Percentiles rank a stretch among this genome's conserved stretches.
Evolutionary conservation across 2,113 vertebrate species (phyloP).

Genomic region (Gadus macrocephalus): DNA sequence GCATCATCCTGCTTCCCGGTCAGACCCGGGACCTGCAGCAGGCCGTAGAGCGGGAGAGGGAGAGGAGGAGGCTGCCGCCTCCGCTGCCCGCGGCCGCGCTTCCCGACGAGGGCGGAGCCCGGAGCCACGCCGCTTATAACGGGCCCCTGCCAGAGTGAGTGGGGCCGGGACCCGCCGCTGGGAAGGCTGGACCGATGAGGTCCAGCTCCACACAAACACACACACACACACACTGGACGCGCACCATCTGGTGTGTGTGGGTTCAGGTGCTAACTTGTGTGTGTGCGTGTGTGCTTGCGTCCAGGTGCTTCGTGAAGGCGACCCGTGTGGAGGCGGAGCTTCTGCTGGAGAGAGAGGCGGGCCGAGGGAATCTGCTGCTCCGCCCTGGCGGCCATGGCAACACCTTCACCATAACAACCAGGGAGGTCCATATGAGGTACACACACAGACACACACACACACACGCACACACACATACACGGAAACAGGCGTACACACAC

Average conservation of each 20-base stretch:
- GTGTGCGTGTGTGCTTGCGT: no score
- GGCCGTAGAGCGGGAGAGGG: conserved; percentile 63
- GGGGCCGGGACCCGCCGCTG: neutral
- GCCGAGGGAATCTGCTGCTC: conserved; percentile 77
- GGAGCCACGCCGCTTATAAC: conserved; percentile 10
- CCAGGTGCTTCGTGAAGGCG: conserved; percentile 74
- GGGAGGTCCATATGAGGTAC: conserved; percentile 71
- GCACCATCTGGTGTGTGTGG: no score
- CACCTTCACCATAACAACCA: conserved; percentile 70
- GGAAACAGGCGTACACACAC: no score
- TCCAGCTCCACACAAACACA: no score
- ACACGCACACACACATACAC: neutral
- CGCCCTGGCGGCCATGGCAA: conserved; percentile 60
- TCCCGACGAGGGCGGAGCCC: neutral
- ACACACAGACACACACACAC: neutral
- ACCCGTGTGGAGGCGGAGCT: conserved; percentile 72
- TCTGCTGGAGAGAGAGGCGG: conserved; percentile 68
- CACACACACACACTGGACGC: no score
- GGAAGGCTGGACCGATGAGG: no score
- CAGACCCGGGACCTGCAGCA: conserved; percentile 74
- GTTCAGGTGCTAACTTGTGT: no score
- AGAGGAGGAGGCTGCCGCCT: conserved; percentile 48
- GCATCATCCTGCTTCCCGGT: conserved; percentile 79
- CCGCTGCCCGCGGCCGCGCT: neutral
- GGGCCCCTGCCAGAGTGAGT: conserved; percentile 69